Evolutionary conservation across 2,888 invertebrate species (phyloP).

Genomic region (Drosophila formosana): DNA sequence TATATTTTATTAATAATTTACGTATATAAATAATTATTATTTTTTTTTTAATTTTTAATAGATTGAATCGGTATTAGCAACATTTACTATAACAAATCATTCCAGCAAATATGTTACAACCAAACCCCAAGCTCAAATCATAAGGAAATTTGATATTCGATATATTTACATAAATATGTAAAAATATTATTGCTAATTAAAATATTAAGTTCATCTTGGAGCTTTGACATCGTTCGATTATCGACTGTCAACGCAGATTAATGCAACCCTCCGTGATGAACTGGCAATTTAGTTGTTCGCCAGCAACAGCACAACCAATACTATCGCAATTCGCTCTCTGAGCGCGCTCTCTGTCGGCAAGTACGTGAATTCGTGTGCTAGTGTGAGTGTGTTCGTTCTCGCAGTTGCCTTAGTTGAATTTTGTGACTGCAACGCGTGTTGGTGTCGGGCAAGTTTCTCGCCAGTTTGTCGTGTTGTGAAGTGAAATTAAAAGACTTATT

Average conservation of each 20-base stretch:
- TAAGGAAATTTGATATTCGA: too few species aligned
- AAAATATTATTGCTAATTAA: neutral
- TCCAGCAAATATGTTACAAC: too few species aligned
- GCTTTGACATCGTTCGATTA: neutral
- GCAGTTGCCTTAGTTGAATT: slow-evolving; percentile 51
- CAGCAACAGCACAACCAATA: slow-evolving; percentile 24
- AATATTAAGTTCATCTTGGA: neutral
- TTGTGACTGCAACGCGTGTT: slow-evolving; percentile 55
- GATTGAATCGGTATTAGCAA: too few species aligned
- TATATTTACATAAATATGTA: too few species aligned
- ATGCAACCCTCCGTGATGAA: slow-evolving; percentile 57
- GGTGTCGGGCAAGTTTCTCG: slow-evolving; percentile 56
- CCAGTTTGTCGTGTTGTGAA: slow-evolving; percentile 35
- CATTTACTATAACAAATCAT: too few species aligned
- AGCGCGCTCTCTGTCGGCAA: slow-evolving; percentile 29
- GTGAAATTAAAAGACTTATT: slow-evolving; percentile 38
- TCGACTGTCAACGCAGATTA: slow-evolving; percentile 9
- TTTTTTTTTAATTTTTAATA: too few species aligned
- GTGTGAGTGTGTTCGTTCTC: slow-evolving; percentile 28
- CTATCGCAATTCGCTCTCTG: slow-evolving; percentile 34
- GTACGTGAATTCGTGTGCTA: slow-evolving; percentile 4
- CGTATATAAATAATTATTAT: too few species aligned
- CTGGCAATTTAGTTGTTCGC: slow-evolving; percentile 41
- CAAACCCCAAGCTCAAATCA: too few species aligned
- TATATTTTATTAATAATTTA: too few species aligned